These are phyloP conservation scores for Lordiphosa mommai DNA, from an alignment of 1,140 invertebrate species.

Conservation along the genomic window DNA sequence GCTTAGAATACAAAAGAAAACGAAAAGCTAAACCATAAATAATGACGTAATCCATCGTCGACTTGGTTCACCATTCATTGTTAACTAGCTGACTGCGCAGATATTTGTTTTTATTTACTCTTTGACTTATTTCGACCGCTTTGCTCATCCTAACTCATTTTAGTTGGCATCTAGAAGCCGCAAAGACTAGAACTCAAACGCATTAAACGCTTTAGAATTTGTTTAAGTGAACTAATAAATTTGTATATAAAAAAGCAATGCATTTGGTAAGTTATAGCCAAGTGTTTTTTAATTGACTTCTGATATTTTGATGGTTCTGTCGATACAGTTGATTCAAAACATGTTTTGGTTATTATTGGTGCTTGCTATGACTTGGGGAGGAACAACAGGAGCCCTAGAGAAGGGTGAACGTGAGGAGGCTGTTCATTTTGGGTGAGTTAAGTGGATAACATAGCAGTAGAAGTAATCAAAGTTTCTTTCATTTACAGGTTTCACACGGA, in stretches of 20 bases:
- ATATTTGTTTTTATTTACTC: constrained; percentile 64
- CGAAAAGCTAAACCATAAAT: constrained; percentile 48
- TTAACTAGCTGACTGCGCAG: constrained; percentile 38
- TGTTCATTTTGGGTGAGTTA: constrained; percentile 47
- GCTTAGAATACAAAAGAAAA: background rate
- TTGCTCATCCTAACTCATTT: constrained; percentile 49
- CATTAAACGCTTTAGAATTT: background rate
- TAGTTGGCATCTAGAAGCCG: constrained; percentile 37
- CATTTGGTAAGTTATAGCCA: constrained; percentile 24
- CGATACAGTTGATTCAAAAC: constrained; percentile 26
- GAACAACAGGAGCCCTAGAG: constrained; percentile 12
- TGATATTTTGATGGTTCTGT: background rate
- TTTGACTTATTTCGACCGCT: constrained; percentile 59
- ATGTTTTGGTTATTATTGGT: constrained; percentile 13
- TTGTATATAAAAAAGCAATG: constrained; percentile 18
- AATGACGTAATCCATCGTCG: constrained; percentile 54
- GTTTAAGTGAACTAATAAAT: background rate
- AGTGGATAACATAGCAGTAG: background rate
- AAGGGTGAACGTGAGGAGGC: constrained; percentile 43
- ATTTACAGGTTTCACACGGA: constrained; percentile 57
- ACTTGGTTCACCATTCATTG: constrained; percentile 21
- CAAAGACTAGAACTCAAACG: constrained; percentile 25
- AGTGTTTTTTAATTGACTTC: too few species aligned
- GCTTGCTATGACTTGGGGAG: constrained; percentile 11
- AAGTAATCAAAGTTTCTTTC: background rate